These are phyloP conservation scores for Drosophila pallidifrons DNA, from an alignment of 1,140 invertebrate species.

Conservation along the genomic window DNA sequence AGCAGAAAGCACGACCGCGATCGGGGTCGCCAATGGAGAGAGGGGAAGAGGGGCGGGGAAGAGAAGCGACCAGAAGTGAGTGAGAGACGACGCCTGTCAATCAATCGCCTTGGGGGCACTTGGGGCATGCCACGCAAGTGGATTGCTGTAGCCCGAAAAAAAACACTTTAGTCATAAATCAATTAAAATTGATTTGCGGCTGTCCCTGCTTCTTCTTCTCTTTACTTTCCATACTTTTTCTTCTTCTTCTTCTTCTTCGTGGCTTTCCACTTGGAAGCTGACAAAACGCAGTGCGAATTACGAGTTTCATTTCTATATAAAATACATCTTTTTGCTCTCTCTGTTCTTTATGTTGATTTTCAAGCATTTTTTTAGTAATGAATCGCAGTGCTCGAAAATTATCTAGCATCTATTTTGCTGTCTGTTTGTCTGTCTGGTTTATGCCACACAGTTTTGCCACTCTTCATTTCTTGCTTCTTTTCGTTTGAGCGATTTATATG, in stretches of 20 bases:
- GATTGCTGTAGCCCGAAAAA: slow-evolving; percentile 56
- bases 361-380: slow-evolving; percentile 52
- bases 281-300: slow-evolving; percentile 73
- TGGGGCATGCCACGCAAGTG: slow-evolving; percentile 42
- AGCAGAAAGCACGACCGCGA: slow-evolving; percentile 1
- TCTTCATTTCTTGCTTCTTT: slow-evolving; percentile 57
- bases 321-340: background rate
- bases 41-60: background rate
- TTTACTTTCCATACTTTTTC: background rate
- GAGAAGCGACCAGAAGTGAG: slow-evolving; percentile 12
- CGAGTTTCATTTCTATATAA: slow-evolving; percentile 17
- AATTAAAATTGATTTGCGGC: slow-evolving; percentile 77
- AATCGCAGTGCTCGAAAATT: slow-evolving; percentile 69
- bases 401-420: slow-evolving; percentile 48
- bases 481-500: slow-evolving; percentile 56
- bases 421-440: slow-evolving; percentile 44
- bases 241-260: too few species aligned
- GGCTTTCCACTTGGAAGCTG: slow-evolving; percentile 15
- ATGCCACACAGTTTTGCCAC: slow-evolving; percentile 64
- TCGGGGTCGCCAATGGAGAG: background rate
- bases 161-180: slow-evolving; percentile 81
- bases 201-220: background rate
- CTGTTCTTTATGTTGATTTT: background rate
- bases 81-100: slow-evolving; percentile 72
- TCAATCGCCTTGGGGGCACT: slow-evolving; percentile 57